Conservation (phyloP, 2,888 invertebrate genomes). For the Acanthoscelides obtectus region DNA sequence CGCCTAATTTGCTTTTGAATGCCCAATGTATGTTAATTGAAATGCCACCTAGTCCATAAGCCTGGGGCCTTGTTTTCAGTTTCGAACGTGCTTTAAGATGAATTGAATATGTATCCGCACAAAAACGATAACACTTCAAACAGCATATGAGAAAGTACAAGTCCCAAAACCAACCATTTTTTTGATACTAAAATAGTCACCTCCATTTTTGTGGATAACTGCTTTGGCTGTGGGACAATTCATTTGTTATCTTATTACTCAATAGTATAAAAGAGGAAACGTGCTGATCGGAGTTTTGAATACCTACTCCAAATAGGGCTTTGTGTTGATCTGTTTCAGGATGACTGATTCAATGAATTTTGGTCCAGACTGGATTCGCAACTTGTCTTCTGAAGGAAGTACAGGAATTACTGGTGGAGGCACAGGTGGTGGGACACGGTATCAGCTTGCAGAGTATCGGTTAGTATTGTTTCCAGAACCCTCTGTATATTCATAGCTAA, state of each 20-base stretch:
- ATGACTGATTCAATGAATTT: slow-evolving; percentile 71
- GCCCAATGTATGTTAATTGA: slow-evolving; percentile 10
- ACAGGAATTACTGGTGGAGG: slow-evolving; percentile 43
- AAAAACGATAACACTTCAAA: neutral
- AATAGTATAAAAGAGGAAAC: neutral
- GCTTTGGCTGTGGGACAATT: neutral
- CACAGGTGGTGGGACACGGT: slow-evolving; percentile 54
- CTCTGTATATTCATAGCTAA: neutral
- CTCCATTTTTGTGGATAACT: slow-evolving; percentile 33
- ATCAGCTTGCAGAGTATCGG: slow-evolving; percentile 71
- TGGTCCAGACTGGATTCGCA: slow-evolving; percentile 92
- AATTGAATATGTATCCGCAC: neutral
- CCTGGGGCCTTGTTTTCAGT: slow-evolving; percentile 32
- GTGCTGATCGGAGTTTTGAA: neutral
- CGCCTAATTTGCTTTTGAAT: neutral
- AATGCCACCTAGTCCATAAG: slow-evolving; percentile 35
- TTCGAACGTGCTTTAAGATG: neutral
- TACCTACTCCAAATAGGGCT: neutral
- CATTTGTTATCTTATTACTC: slow-evolving; percentile 5
- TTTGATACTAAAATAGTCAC: slow-evolving; percentile 37
- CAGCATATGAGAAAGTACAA: neutral
- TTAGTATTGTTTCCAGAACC: slow-evolving; percentile 21
- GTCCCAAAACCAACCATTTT: neutral
- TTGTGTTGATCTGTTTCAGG: slow-evolving; percentile 29
- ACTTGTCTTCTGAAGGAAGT: slow-evolving; percentile 60